phyloP scores from a whole-genome alignment of 2,888 invertebrate genomes.

The Clusia tigrina region DNA sequence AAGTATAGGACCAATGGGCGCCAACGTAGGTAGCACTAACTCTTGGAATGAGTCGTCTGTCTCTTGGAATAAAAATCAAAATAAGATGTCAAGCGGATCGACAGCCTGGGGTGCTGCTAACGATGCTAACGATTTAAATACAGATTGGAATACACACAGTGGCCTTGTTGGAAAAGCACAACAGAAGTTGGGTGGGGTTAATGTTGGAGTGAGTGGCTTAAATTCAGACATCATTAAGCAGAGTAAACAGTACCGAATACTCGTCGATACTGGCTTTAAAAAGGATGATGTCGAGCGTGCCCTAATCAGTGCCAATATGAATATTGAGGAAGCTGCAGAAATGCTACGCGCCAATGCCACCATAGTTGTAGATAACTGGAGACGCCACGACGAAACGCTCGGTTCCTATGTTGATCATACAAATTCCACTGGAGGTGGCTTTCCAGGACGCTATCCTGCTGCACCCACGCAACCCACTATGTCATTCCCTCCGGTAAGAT shows the following conservation, averaged over 20 bases:
- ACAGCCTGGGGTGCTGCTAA: conserved; percentile 51
- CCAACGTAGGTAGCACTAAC: conserved; percentile 49
- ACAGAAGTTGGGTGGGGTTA: conserved; percentile 53
- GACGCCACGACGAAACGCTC: conserved; percentile 72
- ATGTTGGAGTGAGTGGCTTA: conserved; percentile 64
- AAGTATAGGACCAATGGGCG: conserved; percentile 53
- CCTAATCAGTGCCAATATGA: conserved; percentile 86
- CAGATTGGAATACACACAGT: conserved; percentile 57
- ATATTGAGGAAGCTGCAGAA: conserved; percentile 86
- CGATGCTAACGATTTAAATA: conserved; percentile 47
- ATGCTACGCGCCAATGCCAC: conserved; percentile 66
- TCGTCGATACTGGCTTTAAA: conserved; percentile 91
- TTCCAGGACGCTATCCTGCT: conserved; percentile 64
- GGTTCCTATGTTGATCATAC: conserved; percentile 58
- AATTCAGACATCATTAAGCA: conserved; percentile 86
- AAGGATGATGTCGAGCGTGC: conserved; percentile 94
- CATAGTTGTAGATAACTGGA: conserved; percentile 68
- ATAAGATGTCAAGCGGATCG: conserved; percentile 53
- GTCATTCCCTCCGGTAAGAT: conserved; percentile 72
- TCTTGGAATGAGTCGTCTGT: conserved; percentile 66
- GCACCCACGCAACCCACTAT: conserved; percentile 65
- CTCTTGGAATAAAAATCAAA: conserved; percentile 65
- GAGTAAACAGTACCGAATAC: conserved; percentile 87
- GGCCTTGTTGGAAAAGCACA: conserved; percentile 49
- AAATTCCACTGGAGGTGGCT: conserved; percentile 61